Evolutionary conservation across 2,888 invertebrate genomes (phyloP).

Genomic region (Ceramica pisi): DNA sequence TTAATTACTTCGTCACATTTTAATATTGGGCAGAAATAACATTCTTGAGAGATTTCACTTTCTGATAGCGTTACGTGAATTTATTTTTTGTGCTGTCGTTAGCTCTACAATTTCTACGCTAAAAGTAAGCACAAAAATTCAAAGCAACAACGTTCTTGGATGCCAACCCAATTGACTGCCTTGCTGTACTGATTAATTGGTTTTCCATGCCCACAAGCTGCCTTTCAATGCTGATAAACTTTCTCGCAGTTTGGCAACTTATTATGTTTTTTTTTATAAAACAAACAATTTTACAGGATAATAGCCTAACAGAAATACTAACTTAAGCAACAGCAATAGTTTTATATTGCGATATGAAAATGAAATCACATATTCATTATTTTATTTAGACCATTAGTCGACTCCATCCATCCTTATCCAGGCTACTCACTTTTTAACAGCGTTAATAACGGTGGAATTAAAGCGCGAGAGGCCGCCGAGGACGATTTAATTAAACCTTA

Average conservation of each 20-base stretch:
- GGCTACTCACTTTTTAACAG: conserved; percentile 89
- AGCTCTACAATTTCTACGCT: too few relatives aligned
- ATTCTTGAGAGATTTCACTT: too few relatives aligned
- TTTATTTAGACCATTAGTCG: conserved; percentile 3
- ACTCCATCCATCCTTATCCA: conserved; percentile 71
- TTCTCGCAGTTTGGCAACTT: too few relatives aligned
- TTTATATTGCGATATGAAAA: background rate
- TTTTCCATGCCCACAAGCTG: too few relatives aligned
- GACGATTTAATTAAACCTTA: conserved; percentile 91
- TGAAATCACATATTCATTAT: background rate
- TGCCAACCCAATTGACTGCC: too few relatives aligned
- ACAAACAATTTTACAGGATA: background rate
- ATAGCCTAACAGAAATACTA: background rate
- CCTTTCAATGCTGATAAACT: too few relatives aligned
- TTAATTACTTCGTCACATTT: background rate
- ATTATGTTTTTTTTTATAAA: background rate
- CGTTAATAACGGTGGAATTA: conserved; percentile 91
- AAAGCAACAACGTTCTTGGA: too few relatives aligned
- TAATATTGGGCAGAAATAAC: too few relatives aligned
- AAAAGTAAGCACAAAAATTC: too few relatives aligned
- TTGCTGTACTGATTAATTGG: too few relatives aligned
- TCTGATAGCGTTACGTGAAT: too few relatives aligned
- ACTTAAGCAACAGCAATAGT: background rate
- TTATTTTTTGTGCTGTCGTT: too few relatives aligned
- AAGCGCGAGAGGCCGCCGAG: conserved; percentile 89